Conservation (phyloP, 2,113 vertebrate genomes). For the Coryphaenoides rupestris region DNA sequence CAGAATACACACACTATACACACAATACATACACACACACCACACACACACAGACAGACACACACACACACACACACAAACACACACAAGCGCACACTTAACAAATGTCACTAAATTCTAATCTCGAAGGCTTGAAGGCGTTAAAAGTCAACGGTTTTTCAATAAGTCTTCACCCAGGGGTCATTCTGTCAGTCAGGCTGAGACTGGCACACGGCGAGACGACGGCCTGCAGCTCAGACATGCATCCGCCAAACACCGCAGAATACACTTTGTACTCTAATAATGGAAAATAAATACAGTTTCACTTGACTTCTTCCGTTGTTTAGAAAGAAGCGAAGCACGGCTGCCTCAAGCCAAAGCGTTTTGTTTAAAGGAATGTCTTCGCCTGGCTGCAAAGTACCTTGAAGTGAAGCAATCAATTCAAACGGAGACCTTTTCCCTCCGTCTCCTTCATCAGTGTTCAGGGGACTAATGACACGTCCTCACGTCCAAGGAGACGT, state of each 20-base stretch:
- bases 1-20: no score
- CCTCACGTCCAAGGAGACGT: slow-evolving; percentile 57
- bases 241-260: no score
- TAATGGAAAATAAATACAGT: not conserved
- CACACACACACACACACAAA: not conserved
- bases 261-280: slow-evolving; percentile 4
- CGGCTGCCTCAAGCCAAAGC: no score
- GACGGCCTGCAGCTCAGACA: no score
- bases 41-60: not conserved
- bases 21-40: slow-evolving; percentile 12
- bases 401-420: slow-evolving; percentile 45
- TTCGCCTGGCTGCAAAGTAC: not conserved
- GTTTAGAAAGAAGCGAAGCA: no score
- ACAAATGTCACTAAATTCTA: slow-evolving; percentile 27
- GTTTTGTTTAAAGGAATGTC: no score
- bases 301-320: not conserved
- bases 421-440: slow-evolving; percentile 38
- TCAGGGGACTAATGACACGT: slow-evolving; percentile 56
- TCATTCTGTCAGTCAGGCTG: slow-evolving; percentile 47
- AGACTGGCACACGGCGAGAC: slow-evolving; percentile 6
- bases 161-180: slow-evolving; percentile 66
- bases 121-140: slow-evolving; percentile 54
- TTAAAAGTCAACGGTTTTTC: slow-evolving; percentile 74
- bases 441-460: slow-evolving; percentile 57
- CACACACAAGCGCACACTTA: slow-evolving; percentile 8